phyloP scores from a whole-genome alignment of 2,113 vertebrate species.

The Burhinus oedicnemus region DNA sequence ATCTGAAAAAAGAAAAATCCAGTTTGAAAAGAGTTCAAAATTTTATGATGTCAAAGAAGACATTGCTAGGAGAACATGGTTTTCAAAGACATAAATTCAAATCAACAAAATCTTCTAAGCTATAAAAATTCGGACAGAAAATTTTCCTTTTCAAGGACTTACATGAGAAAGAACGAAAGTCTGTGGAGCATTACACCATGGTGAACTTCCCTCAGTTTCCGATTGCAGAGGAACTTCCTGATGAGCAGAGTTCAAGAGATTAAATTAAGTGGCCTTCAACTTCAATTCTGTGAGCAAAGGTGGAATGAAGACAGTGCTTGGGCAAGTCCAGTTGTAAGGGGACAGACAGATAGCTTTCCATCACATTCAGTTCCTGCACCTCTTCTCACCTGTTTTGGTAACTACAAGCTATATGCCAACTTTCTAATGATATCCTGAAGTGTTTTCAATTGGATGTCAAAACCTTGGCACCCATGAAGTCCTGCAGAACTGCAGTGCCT shows the following conservation, averaged over 20 bases:
- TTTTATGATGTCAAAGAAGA: not conserved
- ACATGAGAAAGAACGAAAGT: not conserved
- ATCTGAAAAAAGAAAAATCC: not conserved
- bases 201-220: not conserved
- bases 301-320: not conserved
- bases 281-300: not conserved
- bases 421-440: not conserved
- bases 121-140: not conserved
- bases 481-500: not conserved
- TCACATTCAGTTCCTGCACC: not conserved
- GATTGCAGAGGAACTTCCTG: not conserved
- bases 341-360: not conserved
- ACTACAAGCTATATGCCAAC: not conserved
- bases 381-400: not conserved
- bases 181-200: not conserved
- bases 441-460: not conserved
- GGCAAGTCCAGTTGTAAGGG: not conserved
- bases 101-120: not conserved
- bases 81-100: not conserved
- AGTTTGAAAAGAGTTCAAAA: not conserved
- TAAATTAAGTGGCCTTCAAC: not conserved
- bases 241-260: not conserved
- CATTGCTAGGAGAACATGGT: not conserved
- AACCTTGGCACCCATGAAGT: not conserved
- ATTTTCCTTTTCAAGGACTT: not conserved